phyloP scores from a whole-genome alignment of 2,888 invertebrate species.

The Ochropleura plecta region DNA sequence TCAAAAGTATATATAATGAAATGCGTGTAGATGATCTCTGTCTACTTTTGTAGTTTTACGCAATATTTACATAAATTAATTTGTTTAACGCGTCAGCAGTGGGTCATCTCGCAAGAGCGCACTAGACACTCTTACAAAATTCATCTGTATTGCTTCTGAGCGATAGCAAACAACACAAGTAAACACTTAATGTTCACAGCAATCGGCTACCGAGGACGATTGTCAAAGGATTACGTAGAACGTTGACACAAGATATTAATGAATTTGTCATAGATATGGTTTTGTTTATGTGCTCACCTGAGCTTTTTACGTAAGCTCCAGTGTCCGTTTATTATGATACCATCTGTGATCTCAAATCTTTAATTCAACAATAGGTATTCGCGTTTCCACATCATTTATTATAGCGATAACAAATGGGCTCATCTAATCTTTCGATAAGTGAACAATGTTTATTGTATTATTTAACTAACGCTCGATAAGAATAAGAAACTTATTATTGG shows the following conservation, averaged over 20 bases:
- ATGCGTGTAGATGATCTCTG: slow-evolving; percentile 22
- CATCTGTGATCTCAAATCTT: slow-evolving; percentile 15
- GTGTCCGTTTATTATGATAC: slow-evolving; percentile 7
- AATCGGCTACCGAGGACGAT: slow-evolving; percentile 67
- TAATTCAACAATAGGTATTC: slow-evolving; percentile 17
- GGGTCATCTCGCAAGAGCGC: slow-evolving; percentile 62
- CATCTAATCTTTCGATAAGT: not conserved
- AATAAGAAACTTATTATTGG: slow-evolving; percentile 2
- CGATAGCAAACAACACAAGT: slow-evolving; percentile 66
- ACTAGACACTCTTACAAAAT: slow-evolving; percentile 74
- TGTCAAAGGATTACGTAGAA: slow-evolving; percentile 44
- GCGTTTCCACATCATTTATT: slow-evolving; percentile 3
- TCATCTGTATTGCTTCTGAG: slow-evolving; percentile 65
- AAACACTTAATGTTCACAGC: slow-evolving; percentile 63
- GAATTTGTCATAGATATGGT: slow-evolving; percentile 39
- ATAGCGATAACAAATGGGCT: slow-evolving; percentile 8
- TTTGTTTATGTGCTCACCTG: slow-evolving; percentile 2
- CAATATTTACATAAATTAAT: slow-evolving; percentile 81
- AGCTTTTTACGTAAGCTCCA: slow-evolving; percentile 28
- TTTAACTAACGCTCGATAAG: slow-evolving; percentile 9
- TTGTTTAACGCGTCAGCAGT: slow-evolving; percentile 73
- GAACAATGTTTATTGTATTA: not conserved
- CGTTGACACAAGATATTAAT: slow-evolving; percentile 52
- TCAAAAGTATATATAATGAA: slow-evolving; percentile 27
- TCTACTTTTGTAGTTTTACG: slow-evolving; percentile 65